Percentiles rank a stretch among this genome's conserved stretches.
Conservation (phyloP, 2,113 vertebrate genomes). For the Oreochromis niloticus region DNA sequence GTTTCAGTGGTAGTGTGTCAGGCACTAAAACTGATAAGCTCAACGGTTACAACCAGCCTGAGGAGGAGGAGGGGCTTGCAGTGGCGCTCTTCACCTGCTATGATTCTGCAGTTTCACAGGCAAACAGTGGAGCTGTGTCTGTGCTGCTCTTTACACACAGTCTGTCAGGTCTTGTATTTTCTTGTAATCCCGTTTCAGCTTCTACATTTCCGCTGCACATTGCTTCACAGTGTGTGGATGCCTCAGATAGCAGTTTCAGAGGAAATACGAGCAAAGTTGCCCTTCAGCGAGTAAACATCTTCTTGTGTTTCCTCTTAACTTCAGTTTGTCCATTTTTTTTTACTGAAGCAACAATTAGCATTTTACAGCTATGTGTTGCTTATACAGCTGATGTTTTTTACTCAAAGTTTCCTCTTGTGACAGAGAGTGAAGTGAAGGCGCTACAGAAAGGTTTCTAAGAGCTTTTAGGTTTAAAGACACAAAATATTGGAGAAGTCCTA, state of each 20-base stretch:
- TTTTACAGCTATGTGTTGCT: neutral
- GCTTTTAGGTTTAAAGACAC: neutral
- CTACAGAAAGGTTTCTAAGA: neutral
- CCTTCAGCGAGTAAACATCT: neutral
- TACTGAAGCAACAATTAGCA: neutral
- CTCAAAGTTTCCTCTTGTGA: neutral
- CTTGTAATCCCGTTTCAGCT: neutral
- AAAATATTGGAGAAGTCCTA: neutral
- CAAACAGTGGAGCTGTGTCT: neutral
- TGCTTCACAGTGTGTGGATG: neutral
- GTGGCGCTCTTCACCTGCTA: neutral
- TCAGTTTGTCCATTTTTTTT: neutral
- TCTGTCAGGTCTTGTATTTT: neutral
- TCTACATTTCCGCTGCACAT: neutral
- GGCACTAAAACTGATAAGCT: neutral
- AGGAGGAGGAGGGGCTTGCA: neutral
- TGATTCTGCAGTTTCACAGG: neutral
- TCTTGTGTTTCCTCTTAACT: neutral
- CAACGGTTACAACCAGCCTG: neutral
- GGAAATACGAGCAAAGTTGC: neutral
- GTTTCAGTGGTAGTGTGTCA: neutral
- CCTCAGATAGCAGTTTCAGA: neutral
- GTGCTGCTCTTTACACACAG: rapidly evolving
- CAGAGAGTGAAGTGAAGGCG: neutral
- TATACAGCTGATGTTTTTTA: neutral